These are phyloP conservation scores for Myotis brandtii DNA, from an alignment of 2,113 vertebrate genomes.

Conservation along the genomic window DNA sequence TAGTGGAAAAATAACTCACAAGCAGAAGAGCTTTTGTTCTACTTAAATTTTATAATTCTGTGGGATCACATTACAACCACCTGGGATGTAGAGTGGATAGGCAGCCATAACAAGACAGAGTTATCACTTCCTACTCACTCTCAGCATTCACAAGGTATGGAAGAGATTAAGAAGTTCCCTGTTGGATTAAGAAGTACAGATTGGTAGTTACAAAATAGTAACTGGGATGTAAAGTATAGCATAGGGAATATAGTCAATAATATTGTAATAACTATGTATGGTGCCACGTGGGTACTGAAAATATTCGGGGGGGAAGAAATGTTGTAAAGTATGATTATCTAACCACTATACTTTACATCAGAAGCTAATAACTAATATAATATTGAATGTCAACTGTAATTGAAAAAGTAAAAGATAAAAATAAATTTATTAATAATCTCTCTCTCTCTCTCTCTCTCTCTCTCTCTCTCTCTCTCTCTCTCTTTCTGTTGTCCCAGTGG, in stretches of 20 bases:
- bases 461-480: background rate
- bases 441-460: background rate
- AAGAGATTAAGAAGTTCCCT: background rate
- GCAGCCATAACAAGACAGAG: slow-evolving; percentile 5
- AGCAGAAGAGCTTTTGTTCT: background rate
- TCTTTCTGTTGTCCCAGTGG: background rate
- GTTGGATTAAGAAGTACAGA: background rate
- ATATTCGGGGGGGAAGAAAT: background rate
- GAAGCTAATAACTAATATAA: background rate
- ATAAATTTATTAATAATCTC: background rate
- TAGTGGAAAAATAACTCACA: slow-evolving; percentile 26
- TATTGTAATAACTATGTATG: background rate
- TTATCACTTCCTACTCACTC: background rate
- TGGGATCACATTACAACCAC: background rate
- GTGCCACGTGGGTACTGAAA: background rate
- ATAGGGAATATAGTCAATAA: background rate
- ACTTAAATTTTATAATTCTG: slow-evolving; percentile 17
- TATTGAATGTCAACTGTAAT: background rate
- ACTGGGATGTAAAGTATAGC: background rate
- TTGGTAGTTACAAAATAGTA: background rate
- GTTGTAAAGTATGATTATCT: background rate
- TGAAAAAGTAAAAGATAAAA: background rate
- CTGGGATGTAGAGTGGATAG: background rate
- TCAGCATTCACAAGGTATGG: background rate
- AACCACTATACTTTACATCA: background rate